Evolutionary conservation across 2,888 invertebrate genomes (phyloP).

Genomic region (Teleogryllus oceanicus): DNA sequence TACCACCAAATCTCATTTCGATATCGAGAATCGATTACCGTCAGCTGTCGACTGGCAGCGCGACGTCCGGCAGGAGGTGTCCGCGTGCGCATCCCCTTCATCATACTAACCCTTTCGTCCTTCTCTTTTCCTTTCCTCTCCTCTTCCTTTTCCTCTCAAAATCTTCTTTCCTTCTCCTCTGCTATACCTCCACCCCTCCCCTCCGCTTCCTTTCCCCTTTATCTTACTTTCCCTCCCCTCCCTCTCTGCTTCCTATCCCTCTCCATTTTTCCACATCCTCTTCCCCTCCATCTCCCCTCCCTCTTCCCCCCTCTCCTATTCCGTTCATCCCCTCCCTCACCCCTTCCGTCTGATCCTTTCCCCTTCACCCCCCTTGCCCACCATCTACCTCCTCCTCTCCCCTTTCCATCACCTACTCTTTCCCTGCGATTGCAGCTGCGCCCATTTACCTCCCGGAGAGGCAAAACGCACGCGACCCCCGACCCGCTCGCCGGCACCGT

Average conservation of each 20-base stretch:
- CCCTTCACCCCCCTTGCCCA: background rate
- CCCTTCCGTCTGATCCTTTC: background rate
- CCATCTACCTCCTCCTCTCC: background rate
- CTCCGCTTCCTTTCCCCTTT: background rate
- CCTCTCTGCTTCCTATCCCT: background rate
- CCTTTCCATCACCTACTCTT: background rate
- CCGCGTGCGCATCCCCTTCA: background rate
- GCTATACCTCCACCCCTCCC: background rate
- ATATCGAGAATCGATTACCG: slow-evolving; percentile 9
- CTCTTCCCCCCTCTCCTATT: background rate
- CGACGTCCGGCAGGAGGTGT: background rate
- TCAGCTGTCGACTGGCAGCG: background rate
- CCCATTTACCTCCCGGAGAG: too few relatives aligned
- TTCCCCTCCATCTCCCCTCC: background rate
- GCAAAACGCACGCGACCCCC: too few relatives aligned
- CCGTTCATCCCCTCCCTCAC: background rate
- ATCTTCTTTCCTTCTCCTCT: background rate
- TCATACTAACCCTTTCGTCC: background rate
- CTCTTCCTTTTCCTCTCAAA: background rate
- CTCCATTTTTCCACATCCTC: accelerated
- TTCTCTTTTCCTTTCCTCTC: background rate
- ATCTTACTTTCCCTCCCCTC: background rate
- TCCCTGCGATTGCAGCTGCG: background rate
- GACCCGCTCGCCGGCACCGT: too few relatives aligned
- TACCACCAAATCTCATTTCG: slow-evolving; percentile 18